Base-by-base conservation (phyloP, 2,888 invertebrate species). In the Cryptus armator region DNA sequence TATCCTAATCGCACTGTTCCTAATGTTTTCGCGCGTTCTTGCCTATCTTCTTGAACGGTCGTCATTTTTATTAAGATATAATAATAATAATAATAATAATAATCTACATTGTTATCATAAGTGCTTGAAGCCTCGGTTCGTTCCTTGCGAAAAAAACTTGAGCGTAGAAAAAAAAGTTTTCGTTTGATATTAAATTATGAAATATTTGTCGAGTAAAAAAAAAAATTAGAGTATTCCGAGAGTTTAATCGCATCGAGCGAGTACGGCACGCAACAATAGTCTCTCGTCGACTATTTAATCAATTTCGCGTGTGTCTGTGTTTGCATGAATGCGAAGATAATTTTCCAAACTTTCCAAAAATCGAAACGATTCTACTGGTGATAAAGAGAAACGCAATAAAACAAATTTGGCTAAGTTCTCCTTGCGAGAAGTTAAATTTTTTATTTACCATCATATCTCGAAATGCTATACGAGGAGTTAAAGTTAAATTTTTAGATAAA, bases 1-100 rank as follows among this genome's bases (percentile, higher is more conserved):
- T 19, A 46, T 64, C 64, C 74, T 75, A 48, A 48, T 64, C 62
- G 74, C 74, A 75, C 74, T 75, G 32, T 64, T 75, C 74, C 74
- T 19, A 64, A 75, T 37, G 14, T 14, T 75, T 75, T 64, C 74
- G 19, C 48, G 53, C 46, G 72, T 43, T 74, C 43, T 43, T 62
- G 24, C 29, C 62, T 62, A 74, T 64, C 74, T 74, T 32, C 32
- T 62, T 16, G 29, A 74, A 64, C 46, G 74, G 19, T 74, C 46
- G 48, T 48, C 2, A 62, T 32, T 70, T 51, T 62, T 19, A 48
- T 48, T 29, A 16, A 48, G 3, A 64, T 64, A 59, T 24, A 32
- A 29, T 59, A 56, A 46, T 19, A 19, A 19, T 19, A n/a, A 71
- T 19, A 43, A 53, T 64, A 14, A 29, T 48, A 9, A 32, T 64